Evolutionary conservation across 1,140 invertebrate species (phyloP), one percentile per base, ranked within the genome.

Genomic region (Lepidurus arcticus): DNA sequence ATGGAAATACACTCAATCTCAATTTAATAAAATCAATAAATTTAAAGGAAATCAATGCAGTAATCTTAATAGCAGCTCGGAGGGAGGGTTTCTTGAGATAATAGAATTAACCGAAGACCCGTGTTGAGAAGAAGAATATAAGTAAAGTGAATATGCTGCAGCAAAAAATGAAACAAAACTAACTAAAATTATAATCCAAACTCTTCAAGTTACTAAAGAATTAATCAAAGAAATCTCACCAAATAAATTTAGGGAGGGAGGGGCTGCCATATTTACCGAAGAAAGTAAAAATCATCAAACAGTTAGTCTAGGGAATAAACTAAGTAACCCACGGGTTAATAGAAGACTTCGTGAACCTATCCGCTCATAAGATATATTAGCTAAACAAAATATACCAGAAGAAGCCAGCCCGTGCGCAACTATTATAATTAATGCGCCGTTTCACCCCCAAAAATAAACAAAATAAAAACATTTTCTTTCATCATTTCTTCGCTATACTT

Each of bases 321-420:
- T 80, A 42, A 82, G 74, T 82, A 85, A 73, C 0, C 86, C 85
- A 76, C 86, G 87, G 83, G 84, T 85, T 78, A 87, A 74, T 78
- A 83, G 78, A 78, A 87, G 76, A 10, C 80, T 86, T 74, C 87
- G 86, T 8, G 85, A 85, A 44, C 81, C 44, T 43, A 80, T 76
- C n/a, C 84, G 83, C 81, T 90, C 86, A 89, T 91, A 91, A 82
- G 82, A 85, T 81, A 90, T 84, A 88, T 90, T 90, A 44, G 88
- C 86, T 84, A 91, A 86, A 88, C 86, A 88, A 89, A 91, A 91
- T 86, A 91, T 84, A 0, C 87, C 89, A 4, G 90, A 91, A 77
- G 90, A 91, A 88, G 87, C 47, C 10, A 83, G 77, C 4, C 89
- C 90, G 88, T 91, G 90, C 80, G 85, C 85, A 84, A 91, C 84